Conservation (phyloP, 2,113 vertebrate genomes). For the Henicopernis longicauda region DNA sequence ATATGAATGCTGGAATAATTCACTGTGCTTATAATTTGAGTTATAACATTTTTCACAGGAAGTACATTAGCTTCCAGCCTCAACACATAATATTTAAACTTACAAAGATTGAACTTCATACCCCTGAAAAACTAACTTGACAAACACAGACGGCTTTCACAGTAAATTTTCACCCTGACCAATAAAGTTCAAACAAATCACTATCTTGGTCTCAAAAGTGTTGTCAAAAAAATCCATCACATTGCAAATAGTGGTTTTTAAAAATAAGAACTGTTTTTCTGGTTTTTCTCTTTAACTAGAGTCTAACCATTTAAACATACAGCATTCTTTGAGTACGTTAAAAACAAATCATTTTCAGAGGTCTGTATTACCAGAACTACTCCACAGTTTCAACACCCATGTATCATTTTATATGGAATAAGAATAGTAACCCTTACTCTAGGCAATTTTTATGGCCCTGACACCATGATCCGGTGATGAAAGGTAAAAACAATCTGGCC, state of each 20-base stretch:
- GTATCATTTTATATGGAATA: neutral
- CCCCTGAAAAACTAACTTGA: neutral
- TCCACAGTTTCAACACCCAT: neutral
- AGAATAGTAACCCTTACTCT: neutral
- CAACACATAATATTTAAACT: conserved; percentile 10
- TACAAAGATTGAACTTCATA: neutral
- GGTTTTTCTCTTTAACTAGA: neutral
- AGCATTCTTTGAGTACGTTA: neutral
- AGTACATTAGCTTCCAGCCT: neutral
- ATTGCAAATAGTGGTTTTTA: neutral
- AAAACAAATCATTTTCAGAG: neutral
- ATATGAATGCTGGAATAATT: neutral
- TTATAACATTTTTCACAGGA: neutral
- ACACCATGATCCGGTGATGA: neutral
- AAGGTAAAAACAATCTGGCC: neutral
- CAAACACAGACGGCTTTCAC: neutral
- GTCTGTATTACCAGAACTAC: neutral
- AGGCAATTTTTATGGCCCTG: neutral
- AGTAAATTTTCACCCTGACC: neutral
- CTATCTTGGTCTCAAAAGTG: neutral
- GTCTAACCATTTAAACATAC: neutral
- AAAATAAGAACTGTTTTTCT: neutral
- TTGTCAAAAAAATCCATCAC: neutral
- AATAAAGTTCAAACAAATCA: conserved; percentile 3
- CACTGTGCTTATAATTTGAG: neutral